A percentile compares a stretch with the other conserved stretches of the same genome.
These are phyloP conservation scores for Vollenhovia emeryi DNA, from an alignment of 1,140 invertebrate genomes.

Conservation along the genomic window DNA sequence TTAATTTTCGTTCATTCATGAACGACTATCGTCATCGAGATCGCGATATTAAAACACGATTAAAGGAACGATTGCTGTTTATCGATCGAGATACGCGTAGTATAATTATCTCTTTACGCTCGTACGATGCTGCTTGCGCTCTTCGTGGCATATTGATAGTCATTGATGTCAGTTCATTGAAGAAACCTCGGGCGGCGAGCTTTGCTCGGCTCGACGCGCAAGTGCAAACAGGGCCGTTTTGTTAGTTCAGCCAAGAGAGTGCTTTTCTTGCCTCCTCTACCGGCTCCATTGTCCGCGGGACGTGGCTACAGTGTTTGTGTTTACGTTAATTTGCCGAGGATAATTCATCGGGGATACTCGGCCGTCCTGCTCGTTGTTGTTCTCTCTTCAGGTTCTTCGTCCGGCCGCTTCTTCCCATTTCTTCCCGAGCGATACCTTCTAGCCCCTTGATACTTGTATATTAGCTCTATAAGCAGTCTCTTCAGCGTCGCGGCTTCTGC, in stretches of 20 bases:
- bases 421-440: conserved; percentile 9
- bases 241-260: conserved; percentile 55
- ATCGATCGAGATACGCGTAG: conserved; percentile 18
- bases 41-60: neutral
- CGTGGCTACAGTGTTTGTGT: conserved; percentile 57
- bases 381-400: conserved; percentile 43
- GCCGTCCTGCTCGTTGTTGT: conserved; percentile 37
- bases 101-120: conserved; percentile 49
- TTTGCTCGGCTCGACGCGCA: conserved; percentile 39
- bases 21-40: neutral
- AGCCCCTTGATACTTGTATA: conserved; percentile 10
- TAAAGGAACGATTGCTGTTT: conserved; percentile 5
- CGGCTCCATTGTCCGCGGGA: conserved; percentile 43
- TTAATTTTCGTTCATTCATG: neutral
- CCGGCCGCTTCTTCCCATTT: neutral
- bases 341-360: conserved; percentile 59
- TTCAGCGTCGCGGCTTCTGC: conserved; percentile 7
- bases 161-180: conserved; percentile 58
- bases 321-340: conserved; percentile 61
- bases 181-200: conserved; percentile 46
- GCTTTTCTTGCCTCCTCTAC: conserved; percentile 57
- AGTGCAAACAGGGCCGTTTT: conserved; percentile 60
- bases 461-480: conserved; percentile 42
- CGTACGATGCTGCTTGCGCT: conserved; percentile 18
- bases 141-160: conserved; percentile 49